phyloP scores from a whole-genome alignment of 1,140 invertebrate species.

The Sminthurinus signatus region DNA sequence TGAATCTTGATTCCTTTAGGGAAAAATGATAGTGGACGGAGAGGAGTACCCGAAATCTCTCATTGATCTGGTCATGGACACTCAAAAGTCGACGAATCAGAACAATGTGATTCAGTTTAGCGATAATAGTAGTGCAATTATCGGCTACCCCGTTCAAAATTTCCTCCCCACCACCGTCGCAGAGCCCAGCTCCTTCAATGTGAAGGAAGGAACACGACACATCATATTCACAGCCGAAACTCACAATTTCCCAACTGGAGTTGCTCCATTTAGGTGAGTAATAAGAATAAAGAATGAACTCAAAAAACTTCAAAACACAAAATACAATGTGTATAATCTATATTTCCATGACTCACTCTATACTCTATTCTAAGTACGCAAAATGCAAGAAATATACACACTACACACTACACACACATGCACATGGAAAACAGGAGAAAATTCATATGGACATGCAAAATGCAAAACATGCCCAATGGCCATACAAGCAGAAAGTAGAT shows the following conservation, averaged over 20 bases:
- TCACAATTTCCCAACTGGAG: slow-evolving; percentile 96
- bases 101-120: slow-evolving; percentile 98
- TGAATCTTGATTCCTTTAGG: slow-evolving; percentile 50
- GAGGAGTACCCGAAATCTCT: slow-evolving; percentile 68
- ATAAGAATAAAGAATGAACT: no score
- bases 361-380: no score
- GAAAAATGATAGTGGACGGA: slow-evolving; percentile 79
- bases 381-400: no score
- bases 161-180: slow-evolving; percentile 57
- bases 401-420: no score
- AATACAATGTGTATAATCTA: no score
- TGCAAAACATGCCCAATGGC: no score
- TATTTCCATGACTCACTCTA: no score
- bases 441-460: no score
- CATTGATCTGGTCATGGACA: slow-evolving; percentile 87
- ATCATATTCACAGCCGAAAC: slow-evolving; percentile 99
- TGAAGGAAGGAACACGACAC: slow-evolving; percentile 61
- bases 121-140: slow-evolving; percentile 94
- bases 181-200: slow-evolving; percentile 58
- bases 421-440: no score
- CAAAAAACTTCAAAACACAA: no score
- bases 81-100: slow-evolving; percentile 73
- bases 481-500: no score
- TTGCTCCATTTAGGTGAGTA: slow-evolving; percentile 76
- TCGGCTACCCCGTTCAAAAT: slow-evolving; percentile 65